Percentiles rank a stretch among this genome's conserved stretches.
Evolutionary conservation across 2,113 vertebrate species (phyloP).

Genomic region (Ictalurus furcatus): DNA sequence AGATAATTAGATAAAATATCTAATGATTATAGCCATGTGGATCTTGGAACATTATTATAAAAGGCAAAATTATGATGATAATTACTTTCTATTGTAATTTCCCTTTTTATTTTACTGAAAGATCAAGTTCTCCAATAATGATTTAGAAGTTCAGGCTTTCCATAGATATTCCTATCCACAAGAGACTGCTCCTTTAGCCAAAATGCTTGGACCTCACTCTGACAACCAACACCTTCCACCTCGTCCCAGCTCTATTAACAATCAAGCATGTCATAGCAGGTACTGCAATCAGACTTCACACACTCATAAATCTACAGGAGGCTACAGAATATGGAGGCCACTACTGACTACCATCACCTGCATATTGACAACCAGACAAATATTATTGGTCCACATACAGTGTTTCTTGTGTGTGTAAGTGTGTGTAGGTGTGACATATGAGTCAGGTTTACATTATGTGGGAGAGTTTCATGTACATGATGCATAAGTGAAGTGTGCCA

Average conservation of each 20-base stretch:
- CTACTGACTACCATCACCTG: background rate
- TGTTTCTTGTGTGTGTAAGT: too few relatives aligned
- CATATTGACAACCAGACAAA: constrained; percentile 11
- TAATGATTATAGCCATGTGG: background rate
- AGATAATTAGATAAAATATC: background rate
- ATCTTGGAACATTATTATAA: background rate
- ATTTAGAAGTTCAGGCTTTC: constrained; percentile 1
- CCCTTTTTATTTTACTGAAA: background rate
- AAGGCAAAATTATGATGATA: background rate
- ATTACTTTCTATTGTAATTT: constrained; percentile 15
- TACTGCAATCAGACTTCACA: constrained; percentile 27
- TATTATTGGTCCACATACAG: background rate
- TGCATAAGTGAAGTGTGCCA: background rate
- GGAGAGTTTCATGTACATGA: background rate
- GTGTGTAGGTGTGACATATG: background rate
- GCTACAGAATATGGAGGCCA: constrained; percentile 15
- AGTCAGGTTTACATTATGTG: background rate
- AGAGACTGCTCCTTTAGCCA: constrained; percentile 32
- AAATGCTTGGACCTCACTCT: constrained; percentile 31
- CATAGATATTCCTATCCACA: constrained; percentile 1
- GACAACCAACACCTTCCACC: constrained; percentile 13
- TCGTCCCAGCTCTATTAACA: constrained; percentile 37
- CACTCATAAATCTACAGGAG: constrained; percentile 43
- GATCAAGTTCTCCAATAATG: constrained; percentile 9
- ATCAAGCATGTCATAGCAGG: constrained; percentile 45